Percentiles rank a stretch among this genome's conserved stretches.
These are phyloP conservation scores for Myotis daubentonii DNA, from an alignment of 2,797 vertebrate genomes.

Conservation along the genomic window DNA sequence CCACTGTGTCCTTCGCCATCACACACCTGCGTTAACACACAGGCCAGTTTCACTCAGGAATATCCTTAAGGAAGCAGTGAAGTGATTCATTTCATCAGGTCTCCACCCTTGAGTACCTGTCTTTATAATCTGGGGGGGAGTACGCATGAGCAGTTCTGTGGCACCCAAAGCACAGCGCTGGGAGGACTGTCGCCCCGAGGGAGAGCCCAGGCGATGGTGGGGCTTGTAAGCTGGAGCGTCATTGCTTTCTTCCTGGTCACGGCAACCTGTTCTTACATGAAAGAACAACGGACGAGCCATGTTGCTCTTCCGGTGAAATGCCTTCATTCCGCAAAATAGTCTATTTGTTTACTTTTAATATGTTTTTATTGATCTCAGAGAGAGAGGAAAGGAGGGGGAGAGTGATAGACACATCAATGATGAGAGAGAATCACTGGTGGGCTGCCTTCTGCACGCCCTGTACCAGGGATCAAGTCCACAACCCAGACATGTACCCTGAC, in stretches of 20 bases:
- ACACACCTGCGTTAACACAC: not conserved
- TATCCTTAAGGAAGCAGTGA: not conserved
- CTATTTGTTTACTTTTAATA: too few relatives aligned
- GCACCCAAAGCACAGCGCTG: rapidly evolving
- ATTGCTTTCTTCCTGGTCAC: not conserved
- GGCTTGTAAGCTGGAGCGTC: not conserved
- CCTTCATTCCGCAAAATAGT: not conserved
- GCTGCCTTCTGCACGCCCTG: too few relatives aligned
- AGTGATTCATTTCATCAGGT: not conserved
- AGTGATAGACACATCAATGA: too few relatives aligned
- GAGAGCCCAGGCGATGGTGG: not conserved
- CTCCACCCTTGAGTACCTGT: not conserved
- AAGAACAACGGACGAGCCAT: not conserved
- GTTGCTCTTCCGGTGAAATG: not conserved
- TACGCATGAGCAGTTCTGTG: not conserved
- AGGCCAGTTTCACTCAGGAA: not conserved
- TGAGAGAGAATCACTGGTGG: too few relatives aligned
- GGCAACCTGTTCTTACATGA: not conserved
- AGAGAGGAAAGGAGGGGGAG: too few relatives aligned
- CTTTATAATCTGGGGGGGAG: not conserved
- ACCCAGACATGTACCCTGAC: too few relatives aligned
- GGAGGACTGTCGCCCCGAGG: rapidly evolving
- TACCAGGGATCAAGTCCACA: too few relatives aligned
- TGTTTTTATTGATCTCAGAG: too few relatives aligned
- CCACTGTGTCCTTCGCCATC: not conserved